A percentile compares a stretch with the other conserved stretches of the same genome.
These are phyloP conservation scores for Sceloporus tristichus DNA, from an alignment of 2,113 vertebrate genomes.

Conservation along the genomic window DNA sequence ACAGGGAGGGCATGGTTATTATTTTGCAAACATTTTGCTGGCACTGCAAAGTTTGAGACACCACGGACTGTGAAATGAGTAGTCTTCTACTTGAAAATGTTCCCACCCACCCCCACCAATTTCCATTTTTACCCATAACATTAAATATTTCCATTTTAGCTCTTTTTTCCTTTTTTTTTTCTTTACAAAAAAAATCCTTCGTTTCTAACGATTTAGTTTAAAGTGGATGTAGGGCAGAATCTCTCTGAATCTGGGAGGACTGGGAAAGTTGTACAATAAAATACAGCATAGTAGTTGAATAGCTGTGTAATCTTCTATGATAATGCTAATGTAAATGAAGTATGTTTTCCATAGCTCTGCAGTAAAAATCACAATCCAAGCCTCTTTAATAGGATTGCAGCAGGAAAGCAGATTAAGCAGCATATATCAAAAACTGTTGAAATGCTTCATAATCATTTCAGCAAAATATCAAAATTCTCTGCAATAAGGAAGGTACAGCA, in stretches of 20 bases:
- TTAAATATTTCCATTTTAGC: slow-evolving; percentile 9
- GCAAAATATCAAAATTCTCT: not conserved
- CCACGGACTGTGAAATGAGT: slow-evolving; percentile 43
- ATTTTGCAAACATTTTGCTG: slow-evolving; percentile 60
- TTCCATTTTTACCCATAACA: slow-evolving; percentile 25
- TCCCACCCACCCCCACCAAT: not conserved
- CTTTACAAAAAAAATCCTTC: slow-evolving; percentile 3
- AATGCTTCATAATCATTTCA: not conserved
- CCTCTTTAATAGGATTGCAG: not conserved
- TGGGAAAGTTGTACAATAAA: slow-evolving; percentile 17
- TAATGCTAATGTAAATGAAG: slow-evolving; percentile 24
- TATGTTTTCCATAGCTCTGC: slow-evolving; percentile 11
- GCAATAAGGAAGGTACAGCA: not conserved
- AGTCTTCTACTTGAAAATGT: not conserved
- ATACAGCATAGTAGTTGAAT: not conserved
- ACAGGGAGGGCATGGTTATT: slow-evolving; percentile 50
- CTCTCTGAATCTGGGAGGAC: not conserved
- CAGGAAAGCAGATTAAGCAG: not conserved
- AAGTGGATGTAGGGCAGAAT: not conserved
- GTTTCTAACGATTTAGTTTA: slow-evolving; percentile 30
- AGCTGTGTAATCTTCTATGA: not conserved
- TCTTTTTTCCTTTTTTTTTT: not conserved
- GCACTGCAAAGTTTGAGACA: slow-evolving; percentile 54
- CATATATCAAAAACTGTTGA: not conserved
- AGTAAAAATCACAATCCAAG: slow-evolving; percentile 23